Evolutionary conservation across 2,888 invertebrate species (phyloP).

Genomic region (Eledone cirrhosa): DNA sequence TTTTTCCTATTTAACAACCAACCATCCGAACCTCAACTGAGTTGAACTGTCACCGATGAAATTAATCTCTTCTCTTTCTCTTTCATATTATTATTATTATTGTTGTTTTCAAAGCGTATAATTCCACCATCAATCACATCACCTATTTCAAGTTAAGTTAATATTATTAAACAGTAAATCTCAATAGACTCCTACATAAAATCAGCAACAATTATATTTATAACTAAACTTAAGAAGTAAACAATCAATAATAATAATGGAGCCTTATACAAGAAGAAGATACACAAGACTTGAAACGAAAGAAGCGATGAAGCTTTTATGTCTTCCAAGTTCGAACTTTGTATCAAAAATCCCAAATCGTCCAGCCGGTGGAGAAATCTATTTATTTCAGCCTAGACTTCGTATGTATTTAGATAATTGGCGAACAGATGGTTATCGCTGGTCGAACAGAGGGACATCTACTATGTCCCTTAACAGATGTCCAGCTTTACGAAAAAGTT

Average conservation of each 20-base stretch:
- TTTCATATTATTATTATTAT: no score
- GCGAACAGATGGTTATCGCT: slow-evolving; percentile 18
- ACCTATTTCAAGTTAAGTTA: no score
- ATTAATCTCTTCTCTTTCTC: no score
- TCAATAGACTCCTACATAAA: no score
- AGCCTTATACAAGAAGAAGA: slow-evolving; percentile 1
- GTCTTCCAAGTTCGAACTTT: slow-evolving; percentile 9
- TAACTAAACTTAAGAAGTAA: no score
- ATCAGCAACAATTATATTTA: no score
- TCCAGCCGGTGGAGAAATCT: slow-evolving; percentile 20
- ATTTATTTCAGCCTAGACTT: not conserved
- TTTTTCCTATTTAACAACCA: no score
- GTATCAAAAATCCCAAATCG: slow-evolving; percentile 1
- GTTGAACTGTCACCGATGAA: no score
- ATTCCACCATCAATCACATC: no score
- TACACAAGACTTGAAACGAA: slow-evolving; percentile 3
- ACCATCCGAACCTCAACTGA: no score
- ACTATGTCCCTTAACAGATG: not conserved
- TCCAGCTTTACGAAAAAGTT: slow-evolving; percentile 19
- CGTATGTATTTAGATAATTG: not conserved
- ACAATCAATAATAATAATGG: not conserved
- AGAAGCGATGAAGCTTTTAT: slow-evolving; percentile 9
- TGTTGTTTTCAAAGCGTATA: no score
- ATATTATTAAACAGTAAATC: no score
- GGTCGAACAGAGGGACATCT: slow-evolving; percentile 9